These are phyloP conservation scores for Scaeva pyrastri DNA, from an alignment of 2,888 invertebrate species.

Conservation along the genomic window DNA sequence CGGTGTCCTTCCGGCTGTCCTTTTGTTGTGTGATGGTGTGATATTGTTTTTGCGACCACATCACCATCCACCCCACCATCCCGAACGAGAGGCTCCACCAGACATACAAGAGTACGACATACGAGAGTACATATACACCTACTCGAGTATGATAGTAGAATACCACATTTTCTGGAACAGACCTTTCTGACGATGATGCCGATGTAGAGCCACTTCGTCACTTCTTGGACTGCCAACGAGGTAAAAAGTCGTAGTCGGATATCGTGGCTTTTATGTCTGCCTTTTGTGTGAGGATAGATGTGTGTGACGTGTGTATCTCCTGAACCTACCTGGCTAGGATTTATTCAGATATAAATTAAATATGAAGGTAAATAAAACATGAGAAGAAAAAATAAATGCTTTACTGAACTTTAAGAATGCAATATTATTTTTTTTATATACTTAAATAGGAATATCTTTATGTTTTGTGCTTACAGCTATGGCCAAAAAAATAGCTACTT, in stretches of 20 bases:
- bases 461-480: no score
- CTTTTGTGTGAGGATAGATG: constrained; percentile 22
- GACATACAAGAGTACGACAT: no score
- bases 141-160: background rate
- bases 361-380: constrained; percentile 70
- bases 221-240: background rate
- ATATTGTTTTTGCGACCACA: constrained; percentile 33
- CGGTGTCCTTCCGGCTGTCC: constrained; percentile 13
- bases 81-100: no score
- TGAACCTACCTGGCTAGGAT: constrained; percentile 20
- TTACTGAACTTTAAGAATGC: constrained; percentile 53
- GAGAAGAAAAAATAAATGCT: constrained; percentile 58
- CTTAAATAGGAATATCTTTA: no score
- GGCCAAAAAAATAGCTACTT: no score
- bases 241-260: constrained; percentile 10
- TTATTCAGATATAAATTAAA: constrained; percentile 73
- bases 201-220: constrained; percentile 15
- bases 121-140: no score
- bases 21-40: constrained; percentile 25
- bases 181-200: background rate
- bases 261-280: background rate
- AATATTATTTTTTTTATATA: constrained; percentile 17
- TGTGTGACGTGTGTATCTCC: background rate
- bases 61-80: no score
- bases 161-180: constrained; percentile 7